These are phyloP conservation scores for Cliona cf. orientalis DNA, from an alignment of 37 sponge, comb jelly and placozoan species.

Conservation along the genomic window DNA sequence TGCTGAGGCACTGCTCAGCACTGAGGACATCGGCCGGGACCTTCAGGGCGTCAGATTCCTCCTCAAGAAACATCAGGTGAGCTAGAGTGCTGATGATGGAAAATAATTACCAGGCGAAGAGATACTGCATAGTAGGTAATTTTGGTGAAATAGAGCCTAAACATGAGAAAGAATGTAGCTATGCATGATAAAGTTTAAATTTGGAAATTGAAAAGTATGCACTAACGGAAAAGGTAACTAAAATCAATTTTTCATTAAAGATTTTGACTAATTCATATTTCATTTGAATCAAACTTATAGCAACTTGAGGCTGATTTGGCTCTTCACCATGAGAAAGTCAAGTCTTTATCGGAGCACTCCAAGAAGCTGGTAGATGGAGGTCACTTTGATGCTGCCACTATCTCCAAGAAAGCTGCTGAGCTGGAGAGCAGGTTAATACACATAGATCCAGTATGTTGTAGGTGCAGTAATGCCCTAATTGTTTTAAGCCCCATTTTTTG, in stretches of 20 bases:
- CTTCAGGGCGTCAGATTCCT: constrained; percentile 88
- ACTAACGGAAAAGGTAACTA: too few species aligned
- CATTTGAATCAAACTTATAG: too few species aligned
- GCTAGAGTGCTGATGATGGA: neutral
- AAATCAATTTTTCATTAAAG: too few species aligned
- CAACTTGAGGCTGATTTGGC: constrained; percentile 77
- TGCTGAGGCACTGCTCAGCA: constrained; percentile 78
- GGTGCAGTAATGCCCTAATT: neutral
- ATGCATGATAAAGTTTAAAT: neutral
- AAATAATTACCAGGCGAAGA: neutral
- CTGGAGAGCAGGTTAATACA: constrained; percentile 48
- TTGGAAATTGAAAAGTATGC: neutral
- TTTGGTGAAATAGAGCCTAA: too few species aligned
- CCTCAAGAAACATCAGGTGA: constrained; percentile 91
- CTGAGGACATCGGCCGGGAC: constrained; percentile 87
- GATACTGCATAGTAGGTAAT: too few species aligned
- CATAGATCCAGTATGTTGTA: neutral
- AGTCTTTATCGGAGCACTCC: constrained; percentile 41
- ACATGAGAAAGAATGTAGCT: too few species aligned
- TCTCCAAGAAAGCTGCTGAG: constrained; percentile 52
- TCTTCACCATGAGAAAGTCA: constrained; percentile 58
- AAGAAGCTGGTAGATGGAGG: constrained; percentile 42
- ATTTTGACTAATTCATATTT: too few species aligned
- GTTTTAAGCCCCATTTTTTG: neutral
- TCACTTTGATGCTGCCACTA: constrained; percentile 76